Conservation (phyloP, 2,797 vertebrate genomes). For the Coregonus sp. region DNA sequence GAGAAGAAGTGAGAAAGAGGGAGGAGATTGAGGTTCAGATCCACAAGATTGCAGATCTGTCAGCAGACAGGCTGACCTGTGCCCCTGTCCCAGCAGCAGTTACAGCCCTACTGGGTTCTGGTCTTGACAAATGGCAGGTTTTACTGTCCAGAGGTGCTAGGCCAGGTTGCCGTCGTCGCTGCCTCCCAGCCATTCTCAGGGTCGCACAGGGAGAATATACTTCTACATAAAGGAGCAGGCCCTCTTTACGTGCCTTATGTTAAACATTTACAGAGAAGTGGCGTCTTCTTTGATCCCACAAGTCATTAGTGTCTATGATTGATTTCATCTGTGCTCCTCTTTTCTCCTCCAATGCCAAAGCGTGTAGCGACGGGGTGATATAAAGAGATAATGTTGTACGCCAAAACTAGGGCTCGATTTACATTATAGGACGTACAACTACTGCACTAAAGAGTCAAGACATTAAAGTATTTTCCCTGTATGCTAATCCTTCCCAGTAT, state of each 20-base stretch:
- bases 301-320: slow-evolving; percentile 33
- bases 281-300: slow-evolving; percentile 57
- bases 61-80: slow-evolving; percentile 29
- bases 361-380: slow-evolving; percentile 10
- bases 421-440: not conserved
- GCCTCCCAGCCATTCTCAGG: slow-evolving; percentile 8
- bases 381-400: not conserved
- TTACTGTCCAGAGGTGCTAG: slow-evolving; percentile 40
- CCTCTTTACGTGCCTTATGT: slow-evolving; percentile 57
- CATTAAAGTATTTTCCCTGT: not conserved
- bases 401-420: not conserved
- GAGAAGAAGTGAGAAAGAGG: not conserved
- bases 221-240: slow-evolving; percentile 53
- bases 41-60: not conserved
- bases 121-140: slow-evolving; percentile 30
- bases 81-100: slow-evolving; percentile 33
- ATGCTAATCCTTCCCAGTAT: not conserved
- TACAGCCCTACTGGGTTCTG: slow-evolving; percentile 40
- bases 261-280: slow-evolving; percentile 46
- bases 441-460: slow-evolving; percentile 1
- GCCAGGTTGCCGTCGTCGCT: slow-evolving; percentile 12
- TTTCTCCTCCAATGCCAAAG: slow-evolving; percentile 1
- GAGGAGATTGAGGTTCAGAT: slow-evolving; percentile 24
- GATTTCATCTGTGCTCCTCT: slow-evolving; percentile 34
- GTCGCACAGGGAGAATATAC: slow-evolving; percentile 36